Conservation (phyloP, 2,113 vertebrate genomes). For the Herpetotheres cachinnans region DNA sequence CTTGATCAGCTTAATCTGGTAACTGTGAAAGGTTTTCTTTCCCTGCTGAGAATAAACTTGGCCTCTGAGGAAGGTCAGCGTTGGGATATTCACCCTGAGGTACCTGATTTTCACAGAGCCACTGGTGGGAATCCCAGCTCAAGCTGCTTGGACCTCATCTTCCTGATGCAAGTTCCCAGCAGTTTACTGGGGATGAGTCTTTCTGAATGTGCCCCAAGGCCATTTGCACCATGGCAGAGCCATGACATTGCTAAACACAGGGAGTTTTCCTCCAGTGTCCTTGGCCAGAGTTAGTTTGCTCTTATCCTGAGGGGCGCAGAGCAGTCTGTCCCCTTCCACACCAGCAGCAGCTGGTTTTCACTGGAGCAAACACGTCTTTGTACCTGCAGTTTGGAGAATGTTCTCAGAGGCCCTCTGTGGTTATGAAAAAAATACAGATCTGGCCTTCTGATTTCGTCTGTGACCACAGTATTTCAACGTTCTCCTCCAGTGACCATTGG, state of each 20-base stretch:
- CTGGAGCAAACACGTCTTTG: not conserved
- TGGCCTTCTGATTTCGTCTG: not conserved
- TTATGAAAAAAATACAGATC: not conserved
- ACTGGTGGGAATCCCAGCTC: not conserved
- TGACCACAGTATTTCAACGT: rapidly evolving
- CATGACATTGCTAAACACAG: not conserved
- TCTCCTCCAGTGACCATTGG: not conserved
- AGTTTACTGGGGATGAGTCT: not conserved
- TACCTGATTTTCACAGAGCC: not conserved
- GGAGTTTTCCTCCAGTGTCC: not conserved
- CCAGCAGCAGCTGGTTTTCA: not conserved
- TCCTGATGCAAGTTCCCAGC: not conserved
- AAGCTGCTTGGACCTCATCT: not conserved
- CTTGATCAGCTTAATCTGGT: constrained; percentile 8
- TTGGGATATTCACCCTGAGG: not conserved
- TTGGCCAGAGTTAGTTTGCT: not conserved
- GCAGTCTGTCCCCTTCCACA: not conserved
- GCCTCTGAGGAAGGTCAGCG: not conserved
- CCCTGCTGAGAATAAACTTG: not conserved
- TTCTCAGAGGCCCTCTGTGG: not conserved
- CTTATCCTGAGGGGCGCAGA: not conserved
- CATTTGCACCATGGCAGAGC: not conserved
- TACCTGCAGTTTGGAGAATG: not conserved
- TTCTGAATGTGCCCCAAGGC: not conserved
- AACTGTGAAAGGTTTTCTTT: constrained; percentile 4